phyloP scores from a whole-genome alignment of 1,140 invertebrate genomes.

The Nomia melanderi region DNA sequence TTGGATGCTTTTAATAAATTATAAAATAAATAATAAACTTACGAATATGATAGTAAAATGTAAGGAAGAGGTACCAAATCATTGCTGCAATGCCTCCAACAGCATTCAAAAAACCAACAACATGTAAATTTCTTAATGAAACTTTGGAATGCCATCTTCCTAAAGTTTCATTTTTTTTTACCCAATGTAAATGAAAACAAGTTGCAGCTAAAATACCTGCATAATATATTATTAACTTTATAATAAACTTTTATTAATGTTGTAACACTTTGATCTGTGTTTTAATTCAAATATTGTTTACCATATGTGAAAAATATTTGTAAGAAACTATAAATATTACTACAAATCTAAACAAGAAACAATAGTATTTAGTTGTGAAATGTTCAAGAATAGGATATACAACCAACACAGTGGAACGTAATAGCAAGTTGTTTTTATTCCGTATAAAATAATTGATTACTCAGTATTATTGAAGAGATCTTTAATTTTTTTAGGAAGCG shows the following conservation, averaged over 20 bases:
- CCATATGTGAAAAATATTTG: not conserved
- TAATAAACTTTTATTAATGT: too few species aligned
- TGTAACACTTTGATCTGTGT: too few species aligned
- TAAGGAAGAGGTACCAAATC: constrained; percentile 67
- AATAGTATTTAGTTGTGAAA: not conserved
- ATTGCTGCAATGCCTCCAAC: constrained; percentile 43
- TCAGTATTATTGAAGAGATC: too few species aligned
- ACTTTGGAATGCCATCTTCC: constrained; percentile 56
- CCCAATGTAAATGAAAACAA: constrained; percentile 64
- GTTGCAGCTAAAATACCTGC: constrained; percentile 54
- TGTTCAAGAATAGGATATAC: too few species aligned
- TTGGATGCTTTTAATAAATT: not conserved
- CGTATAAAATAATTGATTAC: not conserved
- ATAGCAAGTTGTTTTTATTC: not conserved
- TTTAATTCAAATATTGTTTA: not conserved
- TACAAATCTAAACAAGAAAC: not conserved
- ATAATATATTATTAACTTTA: not conserved
- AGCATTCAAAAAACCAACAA: constrained; percentile 58
- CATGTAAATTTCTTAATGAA: constrained; percentile 53
- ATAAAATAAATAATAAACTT: constrained; percentile 37
- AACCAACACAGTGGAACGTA: too few species aligned
- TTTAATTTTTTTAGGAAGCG: too few species aligned
- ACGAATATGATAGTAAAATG: constrained; percentile 64
- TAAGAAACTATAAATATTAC: too few species aligned
- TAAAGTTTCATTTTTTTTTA: constrained; percentile 55